Percentiles rank a stretch among this genome's conserved stretches.
Evolutionary conservation across 2,888 invertebrate species (phyloP).

Genomic region (Drosophila histrio): DNA sequence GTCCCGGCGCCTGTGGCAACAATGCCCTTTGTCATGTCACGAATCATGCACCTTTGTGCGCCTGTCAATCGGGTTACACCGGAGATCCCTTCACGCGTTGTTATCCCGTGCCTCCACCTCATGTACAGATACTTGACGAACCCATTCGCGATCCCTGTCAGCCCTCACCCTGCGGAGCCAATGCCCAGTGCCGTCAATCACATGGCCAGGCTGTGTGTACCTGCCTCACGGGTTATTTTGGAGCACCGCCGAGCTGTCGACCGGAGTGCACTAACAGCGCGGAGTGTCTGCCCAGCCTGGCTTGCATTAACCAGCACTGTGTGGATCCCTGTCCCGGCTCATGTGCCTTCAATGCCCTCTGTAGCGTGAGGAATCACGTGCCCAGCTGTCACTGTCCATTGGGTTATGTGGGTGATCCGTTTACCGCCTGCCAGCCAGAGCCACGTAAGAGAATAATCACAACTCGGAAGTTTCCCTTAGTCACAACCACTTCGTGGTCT

Average conservation of each 20-base stretch:
- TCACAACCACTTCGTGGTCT: neutral
- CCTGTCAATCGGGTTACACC: slow-evolving; percentile 87
- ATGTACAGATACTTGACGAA: slow-evolving; percentile 65
- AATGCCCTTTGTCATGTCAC: slow-evolving; percentile 88
- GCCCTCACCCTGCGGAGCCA: slow-evolving; percentile 89
- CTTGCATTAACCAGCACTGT: slow-evolving; percentile 91
- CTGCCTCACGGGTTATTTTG: slow-evolving; percentile 88
- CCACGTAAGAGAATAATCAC: slow-evolving; percentile 84
- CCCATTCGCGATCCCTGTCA: slow-evolving; percentile 85
- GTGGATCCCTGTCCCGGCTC: slow-evolving; percentile 92
- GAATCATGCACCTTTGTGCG: slow-evolving; percentile 89
- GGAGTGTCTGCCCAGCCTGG: slow-evolving; percentile 90
- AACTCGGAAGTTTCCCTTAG: slow-evolving; percentile 77
- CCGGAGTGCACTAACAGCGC: slow-evolving; percentile 90
- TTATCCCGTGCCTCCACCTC: slow-evolving; percentile 83
- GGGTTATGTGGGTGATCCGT: slow-evolving; percentile 91
- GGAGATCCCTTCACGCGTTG: slow-evolving; percentile 90
- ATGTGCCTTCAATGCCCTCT: slow-evolving; percentile 88
- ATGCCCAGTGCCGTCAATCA: slow-evolving; percentile 87
- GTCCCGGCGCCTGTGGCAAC: slow-evolving; percentile 88
- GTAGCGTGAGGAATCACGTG: slow-evolving; percentile 89
- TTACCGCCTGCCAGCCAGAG: slow-evolving; percentile 86
- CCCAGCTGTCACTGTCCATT: slow-evolving; percentile 90
- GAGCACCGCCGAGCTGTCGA: slow-evolving; percentile 89
- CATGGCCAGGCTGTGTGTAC: slow-evolving; percentile 87